A percentile compares a stretch with the other conserved stretches of the same genome.
phyloP scores from a whole-genome alignment of 1,140 invertebrate species.

The Bombus polaris region DNA sequence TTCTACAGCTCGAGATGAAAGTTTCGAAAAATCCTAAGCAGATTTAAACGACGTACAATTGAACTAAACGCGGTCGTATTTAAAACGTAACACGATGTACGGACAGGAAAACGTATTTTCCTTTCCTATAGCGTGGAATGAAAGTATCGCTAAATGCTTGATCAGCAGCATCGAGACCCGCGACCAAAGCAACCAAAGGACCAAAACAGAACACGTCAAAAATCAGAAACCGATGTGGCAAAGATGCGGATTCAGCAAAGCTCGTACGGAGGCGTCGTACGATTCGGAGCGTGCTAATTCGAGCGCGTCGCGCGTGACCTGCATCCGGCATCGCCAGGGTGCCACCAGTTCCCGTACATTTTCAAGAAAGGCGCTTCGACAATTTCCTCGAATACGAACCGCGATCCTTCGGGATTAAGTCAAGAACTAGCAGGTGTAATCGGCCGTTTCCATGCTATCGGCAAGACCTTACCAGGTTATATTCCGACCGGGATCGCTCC shows the following conservation, averaged over 20 bases:
- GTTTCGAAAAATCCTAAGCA: too few species aligned
- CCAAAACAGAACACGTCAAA: neutral
- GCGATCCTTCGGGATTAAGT: conserved; percentile 52
- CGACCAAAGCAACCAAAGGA: too few species aligned
- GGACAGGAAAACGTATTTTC: too few species aligned
- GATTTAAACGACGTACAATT: too few species aligned
- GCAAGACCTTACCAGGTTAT: conserved; percentile 44
- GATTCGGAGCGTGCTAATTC: conserved; percentile 67
- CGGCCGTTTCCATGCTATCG: conserved; percentile 50
- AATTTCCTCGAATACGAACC: conserved; percentile 58
- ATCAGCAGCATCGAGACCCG: neutral
- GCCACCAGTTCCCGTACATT: neutral
- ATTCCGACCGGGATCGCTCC: conserved; percentile 35
- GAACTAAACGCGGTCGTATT: too few species aligned
- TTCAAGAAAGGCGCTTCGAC: conserved; percentile 27
- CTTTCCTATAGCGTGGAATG: too few species aligned
- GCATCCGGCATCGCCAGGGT: conserved; percentile 30
- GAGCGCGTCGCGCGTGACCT: conserved; percentile 61
- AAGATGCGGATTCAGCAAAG: conserved; percentile 56
- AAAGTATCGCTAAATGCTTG: neutral
- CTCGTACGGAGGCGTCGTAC: conserved; percentile 38
- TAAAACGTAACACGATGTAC: too few species aligned
- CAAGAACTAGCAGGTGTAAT: conserved; percentile 48
- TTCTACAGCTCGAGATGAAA: neutral
- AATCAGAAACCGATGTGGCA: neutral